Conservation (phyloP, 2,797 vertebrate genomes). For the Rallus crepitans region DNA sequence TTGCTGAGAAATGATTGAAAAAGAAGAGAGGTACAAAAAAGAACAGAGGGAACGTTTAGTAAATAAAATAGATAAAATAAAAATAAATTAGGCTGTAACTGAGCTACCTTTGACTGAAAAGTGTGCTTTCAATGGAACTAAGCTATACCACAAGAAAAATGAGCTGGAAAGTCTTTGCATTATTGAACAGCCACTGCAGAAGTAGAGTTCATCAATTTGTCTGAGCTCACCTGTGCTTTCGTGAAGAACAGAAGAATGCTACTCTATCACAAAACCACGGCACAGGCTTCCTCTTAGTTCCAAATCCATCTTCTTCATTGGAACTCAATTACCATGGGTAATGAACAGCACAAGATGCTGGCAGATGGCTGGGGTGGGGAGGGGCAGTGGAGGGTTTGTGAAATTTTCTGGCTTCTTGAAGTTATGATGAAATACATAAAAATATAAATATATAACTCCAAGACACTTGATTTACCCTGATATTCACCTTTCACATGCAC, state of each 20-base stretch:
- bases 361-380: background rate
- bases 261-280: background rate
- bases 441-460: background rate
- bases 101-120: background rate
- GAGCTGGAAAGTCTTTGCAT: background rate
- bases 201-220: background rate
- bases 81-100: background rate
- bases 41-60: background rate
- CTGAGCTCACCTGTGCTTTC: background rate
- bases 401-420: background rate
- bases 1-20: background rate
- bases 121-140: background rate
- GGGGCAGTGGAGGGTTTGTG: rapidly evolving
- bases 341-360: background rate
- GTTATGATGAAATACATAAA: background rate
- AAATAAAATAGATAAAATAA: background rate
- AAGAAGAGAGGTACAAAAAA: background rate
- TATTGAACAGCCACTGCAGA: background rate
- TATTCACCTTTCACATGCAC: background rate
- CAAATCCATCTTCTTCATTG: background rate
- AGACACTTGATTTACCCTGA: background rate
- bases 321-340: background rate
- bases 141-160: background rate
- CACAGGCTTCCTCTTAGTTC: background rate
- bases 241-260: background rate